A percentile compares a stretch with the other conserved stretches of the same genome.
Evolutionary conservation across 2,888 invertebrate species (phyloP).

Genomic region (Scaptodrosophila latifasciaeformis): DNA sequence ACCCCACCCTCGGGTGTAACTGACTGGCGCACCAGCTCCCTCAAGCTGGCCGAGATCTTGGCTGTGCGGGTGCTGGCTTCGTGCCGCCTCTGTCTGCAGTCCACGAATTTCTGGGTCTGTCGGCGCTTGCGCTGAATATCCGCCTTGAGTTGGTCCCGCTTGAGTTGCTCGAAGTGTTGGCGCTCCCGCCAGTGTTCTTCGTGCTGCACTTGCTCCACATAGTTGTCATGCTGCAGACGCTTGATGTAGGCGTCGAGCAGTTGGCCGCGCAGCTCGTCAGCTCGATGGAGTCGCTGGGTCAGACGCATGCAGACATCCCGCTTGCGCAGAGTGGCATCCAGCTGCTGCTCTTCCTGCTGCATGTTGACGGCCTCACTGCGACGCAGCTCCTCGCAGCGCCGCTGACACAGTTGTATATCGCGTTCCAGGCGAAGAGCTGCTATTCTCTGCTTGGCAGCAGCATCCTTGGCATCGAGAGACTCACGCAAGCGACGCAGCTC

Average conservation of each 20-base stretch:
- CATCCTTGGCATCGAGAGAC: slow-evolving; percentile 69
- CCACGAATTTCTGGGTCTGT: slow-evolving; percentile 69
- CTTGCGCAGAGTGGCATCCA: slow-evolving; percentile 70
- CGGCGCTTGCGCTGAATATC: slow-evolving; percentile 68
- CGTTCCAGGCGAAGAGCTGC: slow-evolving; percentile 66
- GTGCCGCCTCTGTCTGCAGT: slow-evolving; percentile 62
- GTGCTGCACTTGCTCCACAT: slow-evolving; percentile 71
- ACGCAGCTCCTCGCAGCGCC: slow-evolving; percentile 68
- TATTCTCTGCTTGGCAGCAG: slow-evolving; percentile 65
- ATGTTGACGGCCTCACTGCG: slow-evolving; percentile 69
- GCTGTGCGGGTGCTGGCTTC: slow-evolving; percentile 70
- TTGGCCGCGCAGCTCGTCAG: slow-evolving; percentile 67
- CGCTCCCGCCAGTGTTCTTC: slow-evolving; percentile 73
- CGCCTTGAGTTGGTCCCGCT: slow-evolving; percentile 65
- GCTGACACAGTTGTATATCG: slow-evolving; percentile 63
- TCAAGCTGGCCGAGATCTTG: slow-evolving; percentile 72
- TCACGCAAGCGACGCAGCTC: slow-evolving; percentile 67
- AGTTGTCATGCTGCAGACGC: slow-evolving; percentile 72
- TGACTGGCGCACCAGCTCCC: slow-evolving; percentile 72
- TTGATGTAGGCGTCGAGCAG: slow-evolving; percentile 67
- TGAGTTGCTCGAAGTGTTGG: slow-evolving; percentile 60
- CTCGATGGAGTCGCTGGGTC: slow-evolving; percentile 68
- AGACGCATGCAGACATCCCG: slow-evolving; percentile 69
- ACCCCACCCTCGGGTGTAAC: slow-evolving; percentile 69
- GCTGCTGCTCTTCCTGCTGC: slow-evolving; percentile 70